Conservation (phyloP, 2,888 invertebrate species). For the Rhamphomyia laevipes region DNA sequence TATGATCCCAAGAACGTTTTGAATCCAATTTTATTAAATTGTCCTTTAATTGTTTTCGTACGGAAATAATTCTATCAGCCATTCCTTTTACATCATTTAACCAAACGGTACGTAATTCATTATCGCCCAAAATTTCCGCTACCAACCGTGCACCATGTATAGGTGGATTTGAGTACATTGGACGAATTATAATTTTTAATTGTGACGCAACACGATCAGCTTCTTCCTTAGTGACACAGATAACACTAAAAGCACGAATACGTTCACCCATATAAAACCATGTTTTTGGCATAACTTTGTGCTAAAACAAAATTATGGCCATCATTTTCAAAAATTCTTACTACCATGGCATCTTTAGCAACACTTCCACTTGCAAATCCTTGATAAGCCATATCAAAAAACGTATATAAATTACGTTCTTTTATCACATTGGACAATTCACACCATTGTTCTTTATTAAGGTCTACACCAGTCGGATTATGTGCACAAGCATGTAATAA, state of each 20-base stretch:
- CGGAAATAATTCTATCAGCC: slow-evolving; percentile 94
- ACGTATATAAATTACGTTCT: slow-evolving; percentile 70
- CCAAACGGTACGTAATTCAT: slow-evolving; percentile 63
- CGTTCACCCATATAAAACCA: slow-evolving; percentile 90
- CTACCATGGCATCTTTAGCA: slow-evolving; percentile 76
- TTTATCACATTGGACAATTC: slow-evolving; percentile 75
- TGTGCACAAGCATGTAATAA: slow-evolving; percentile 95
- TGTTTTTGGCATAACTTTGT: slow-evolving; percentile 97
- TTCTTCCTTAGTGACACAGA: slow-evolving; percentile 65
- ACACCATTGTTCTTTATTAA: slow-evolving; percentile 76
- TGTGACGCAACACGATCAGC: slow-evolving; percentile 81
- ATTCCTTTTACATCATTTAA: slow-evolving; percentile 85
- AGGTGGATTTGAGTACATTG: slow-evolving; percentile 96
- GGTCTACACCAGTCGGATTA: slow-evolving; percentile 96
- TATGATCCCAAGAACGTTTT: slow-evolving; percentile 76
- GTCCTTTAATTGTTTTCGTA: slow-evolving; percentile 63
- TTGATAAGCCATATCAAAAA: slow-evolving; percentile 99
- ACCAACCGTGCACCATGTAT: slow-evolving; percentile 87
- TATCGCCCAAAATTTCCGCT: slow-evolving; percentile 64
- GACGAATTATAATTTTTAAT: slow-evolving; percentile 87
- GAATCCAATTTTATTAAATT: slow-evolving; percentile 80
- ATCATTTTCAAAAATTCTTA: slow-evolving; percentile 75
- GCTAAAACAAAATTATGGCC: slow-evolving; percentile 78
- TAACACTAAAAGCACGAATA: slow-evolving; percentile 78
- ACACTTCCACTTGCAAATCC: slow-evolving; percentile 87